phyloP scores from a whole-genome alignment of 2,888 invertebrate species.

The Ennomos erosarius region DNA sequence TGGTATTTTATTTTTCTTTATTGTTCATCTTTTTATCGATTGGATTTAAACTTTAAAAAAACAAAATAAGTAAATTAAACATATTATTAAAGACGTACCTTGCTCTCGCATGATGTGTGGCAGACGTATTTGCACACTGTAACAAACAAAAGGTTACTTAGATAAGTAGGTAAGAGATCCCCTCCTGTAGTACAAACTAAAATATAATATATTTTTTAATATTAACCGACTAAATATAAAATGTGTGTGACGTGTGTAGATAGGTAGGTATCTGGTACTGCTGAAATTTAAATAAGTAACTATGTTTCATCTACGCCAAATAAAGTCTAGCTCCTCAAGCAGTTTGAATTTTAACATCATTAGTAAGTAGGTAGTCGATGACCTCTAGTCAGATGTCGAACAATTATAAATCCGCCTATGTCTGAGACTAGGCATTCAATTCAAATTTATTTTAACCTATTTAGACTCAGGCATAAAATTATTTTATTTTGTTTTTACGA shows the following conservation, averaged over 20 bases:
- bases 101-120: slow-evolving; percentile 91
- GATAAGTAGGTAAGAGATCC: too few species aligned
- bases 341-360: slow-evolving; percentile 23
- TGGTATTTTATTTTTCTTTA: too few species aligned
- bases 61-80: too few species aligned
- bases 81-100: slow-evolving; percentile 82
- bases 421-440: slow-evolving; percentile 13
- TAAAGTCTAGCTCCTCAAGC: neutral
- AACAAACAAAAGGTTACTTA: slow-evolving; percentile 71
- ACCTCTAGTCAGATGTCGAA: slow-evolving; percentile 57
- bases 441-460: slow-evolving; percentile 11
- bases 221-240: too few species aligned
- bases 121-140: slow-evolving; percentile 93
- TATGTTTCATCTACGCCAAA: neutral
- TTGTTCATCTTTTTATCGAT: too few species aligned
- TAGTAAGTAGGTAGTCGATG: slow-evolving; percentile 52
- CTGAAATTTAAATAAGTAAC: neutral
- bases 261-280: neutral
- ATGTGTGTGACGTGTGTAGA: too few species aligned
- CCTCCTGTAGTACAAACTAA: neutral
- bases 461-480: neutral
- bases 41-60: too few species aligned
- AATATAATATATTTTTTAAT: too few species aligned
- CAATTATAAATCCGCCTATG: slow-evolving; percentile 29
- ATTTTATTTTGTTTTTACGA: neutral